A percentile compares a stretch with the other conserved stretches of the same genome.
These are phyloP conservation scores for Siniperca chuatsi DNA, from an alignment of 2,113 vertebrate species.

Conservation along the genomic window DNA sequence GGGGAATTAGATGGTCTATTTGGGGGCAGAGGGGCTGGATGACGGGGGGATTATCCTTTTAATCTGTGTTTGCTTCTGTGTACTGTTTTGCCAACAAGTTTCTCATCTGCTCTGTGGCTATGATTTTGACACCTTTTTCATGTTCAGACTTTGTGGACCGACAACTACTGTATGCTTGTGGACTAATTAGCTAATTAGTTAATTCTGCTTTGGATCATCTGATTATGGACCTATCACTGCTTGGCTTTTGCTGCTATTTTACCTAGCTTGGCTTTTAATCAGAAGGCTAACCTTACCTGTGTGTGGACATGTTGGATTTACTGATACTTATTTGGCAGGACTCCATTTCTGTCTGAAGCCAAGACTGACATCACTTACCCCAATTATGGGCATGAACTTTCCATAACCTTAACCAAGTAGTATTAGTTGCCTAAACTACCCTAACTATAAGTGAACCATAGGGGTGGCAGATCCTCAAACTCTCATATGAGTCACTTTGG, in stretches of 20 bases:
- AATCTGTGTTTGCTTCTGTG: slow-evolving; percentile 66
- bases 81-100: not conserved
- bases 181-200: not conserved
- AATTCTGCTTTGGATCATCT: slow-evolving; percentile 11
- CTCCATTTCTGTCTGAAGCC: not conserved
- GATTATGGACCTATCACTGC: not conserved
- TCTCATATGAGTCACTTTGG: not conserved
- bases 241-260: slow-evolving; percentile 3
- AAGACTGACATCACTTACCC: slow-evolving; percentile 26
- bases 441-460: not conserved
- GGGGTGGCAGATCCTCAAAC: not conserved
- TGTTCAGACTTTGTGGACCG: not conserved
- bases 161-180: not conserved
- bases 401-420: not conserved
- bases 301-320: not conserved
- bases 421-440: slow-evolving; percentile 8
- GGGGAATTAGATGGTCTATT: slow-evolving; percentile 57
- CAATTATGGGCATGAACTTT: slow-evolving; percentile 10
- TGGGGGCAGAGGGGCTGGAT: slow-evolving; percentile 33
- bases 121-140: slow-evolving; percentile 28
- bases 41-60: slow-evolving; percentile 59
- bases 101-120: not conserved
- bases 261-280: not conserved
- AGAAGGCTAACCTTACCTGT: slow-evolving; percentile 24
- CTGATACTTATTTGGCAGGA: not conserved